phyloP scores from a whole-genome alignment of 2,888 invertebrate species.

The Vanessa cardui region DNA sequence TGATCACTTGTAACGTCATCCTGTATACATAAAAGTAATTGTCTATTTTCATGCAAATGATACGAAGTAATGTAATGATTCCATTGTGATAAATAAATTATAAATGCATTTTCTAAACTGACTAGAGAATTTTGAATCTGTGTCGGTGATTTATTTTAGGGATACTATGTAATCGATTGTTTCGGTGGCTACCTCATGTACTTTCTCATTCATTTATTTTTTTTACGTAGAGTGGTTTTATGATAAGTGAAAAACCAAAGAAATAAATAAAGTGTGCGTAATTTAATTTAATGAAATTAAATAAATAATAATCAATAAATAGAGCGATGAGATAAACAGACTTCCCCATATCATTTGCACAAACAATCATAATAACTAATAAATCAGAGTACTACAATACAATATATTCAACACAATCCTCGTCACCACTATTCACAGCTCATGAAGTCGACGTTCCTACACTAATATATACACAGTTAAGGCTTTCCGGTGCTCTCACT shows the following conservation, averaged over 20 bases:
- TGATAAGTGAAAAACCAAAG: not conserved
- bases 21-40: constrained; percentile 53
- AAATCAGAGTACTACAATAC: constrained; percentile 53
- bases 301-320: constrained; percentile 38
- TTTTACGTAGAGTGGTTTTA: too few species aligned
- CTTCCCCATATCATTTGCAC: constrained; percentile 34
- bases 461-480: constrained; percentile 78
- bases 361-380: constrained; percentile 41
- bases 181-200: not conserved
- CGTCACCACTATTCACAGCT: constrained; percentile 68
- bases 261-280: not conserved
- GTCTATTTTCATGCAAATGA: constrained; percentile 72
- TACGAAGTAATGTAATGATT: constrained; percentile 51
- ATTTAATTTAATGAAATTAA: constrained; percentile 19
- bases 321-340: constrained; percentile 42
- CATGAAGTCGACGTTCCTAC: constrained; percentile 52
- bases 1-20: constrained; percentile 35
- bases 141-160: constrained; percentile 7
- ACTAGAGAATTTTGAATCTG: constrained; percentile 74
- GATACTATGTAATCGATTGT: not conserved
- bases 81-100: constrained; percentile 64
- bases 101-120: constrained; percentile 75
- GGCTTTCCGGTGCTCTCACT: constrained; percentile 71
- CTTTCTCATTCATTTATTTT: not conserved
- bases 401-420: constrained; percentile 57